A percentile compares a stretch with the other conserved stretches of the same genome.
phyloP scores from a whole-genome alignment of 1,140 invertebrate species.

The Andricus grossulariae region DNA sequence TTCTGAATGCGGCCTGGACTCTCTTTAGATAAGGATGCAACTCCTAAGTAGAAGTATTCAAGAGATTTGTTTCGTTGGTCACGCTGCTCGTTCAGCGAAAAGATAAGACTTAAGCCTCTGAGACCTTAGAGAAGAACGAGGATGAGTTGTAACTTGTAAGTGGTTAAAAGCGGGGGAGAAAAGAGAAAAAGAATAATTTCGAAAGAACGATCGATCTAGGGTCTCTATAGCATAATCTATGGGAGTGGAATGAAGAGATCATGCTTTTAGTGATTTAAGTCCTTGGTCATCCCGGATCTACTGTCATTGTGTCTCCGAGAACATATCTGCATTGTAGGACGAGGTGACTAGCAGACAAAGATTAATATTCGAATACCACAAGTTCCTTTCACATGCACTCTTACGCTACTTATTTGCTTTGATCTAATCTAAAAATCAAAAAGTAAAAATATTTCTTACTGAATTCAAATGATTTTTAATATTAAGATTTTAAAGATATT shows the following conservation, averaged over 20 bases:
- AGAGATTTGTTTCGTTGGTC: constrained; percentile 29
- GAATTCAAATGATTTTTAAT: too few relatives aligned
- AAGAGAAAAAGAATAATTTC: not conserved
- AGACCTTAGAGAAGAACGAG: constrained; percentile 11
- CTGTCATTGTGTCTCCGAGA: too few relatives aligned
- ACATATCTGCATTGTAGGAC: too few relatives aligned
- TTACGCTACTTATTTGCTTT: too few relatives aligned
- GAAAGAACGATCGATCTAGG: constrained; percentile 5
- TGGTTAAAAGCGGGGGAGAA: not conserved
- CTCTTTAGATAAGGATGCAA: constrained; percentile 14
- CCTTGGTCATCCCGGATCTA: too few relatives aligned
- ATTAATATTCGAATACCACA: too few relatives aligned
- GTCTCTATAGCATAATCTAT: not conserved
- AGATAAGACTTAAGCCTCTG: constrained; percentile 15
- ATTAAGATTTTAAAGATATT: too few relatives aligned
- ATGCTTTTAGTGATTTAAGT: constrained; percentile 8
- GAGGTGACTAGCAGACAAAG: too few relatives aligned
- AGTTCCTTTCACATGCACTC: too few relatives aligned
- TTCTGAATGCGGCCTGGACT: not conserved
- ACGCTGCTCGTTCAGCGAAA: constrained; percentile 25
- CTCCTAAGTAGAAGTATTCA: constrained; percentile 22
- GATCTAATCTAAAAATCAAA: too few relatives aligned
- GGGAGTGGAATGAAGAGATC: constrained; percentile 16
- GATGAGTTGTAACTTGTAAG: constrained; percentile 17
- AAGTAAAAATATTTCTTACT: too few relatives aligned